Conservation (phyloP, 2,797 vertebrate genomes). For the Sebastes reedi region DNA sequence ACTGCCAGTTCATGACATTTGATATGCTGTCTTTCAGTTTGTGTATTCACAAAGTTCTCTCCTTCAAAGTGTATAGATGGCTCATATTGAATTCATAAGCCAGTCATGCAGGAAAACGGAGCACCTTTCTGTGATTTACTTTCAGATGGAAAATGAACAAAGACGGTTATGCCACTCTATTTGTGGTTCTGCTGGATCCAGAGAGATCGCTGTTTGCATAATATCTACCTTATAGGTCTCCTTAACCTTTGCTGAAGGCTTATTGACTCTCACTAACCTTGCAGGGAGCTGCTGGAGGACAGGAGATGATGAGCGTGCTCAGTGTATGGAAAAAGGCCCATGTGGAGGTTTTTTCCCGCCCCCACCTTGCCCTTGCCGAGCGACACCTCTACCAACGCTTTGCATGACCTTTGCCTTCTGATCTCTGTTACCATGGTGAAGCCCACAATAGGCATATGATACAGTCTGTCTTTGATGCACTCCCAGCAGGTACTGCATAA, state of each 20-base stretch:
- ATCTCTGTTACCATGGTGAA: conserved; percentile 78
- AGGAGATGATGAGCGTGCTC: conserved; percentile 71
- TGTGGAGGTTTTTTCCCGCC: conserved; percentile 56
- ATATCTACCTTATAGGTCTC: conserved; percentile 69
- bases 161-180: conserved; percentile 60
- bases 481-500: conserved; percentile 6
- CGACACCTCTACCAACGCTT: conserved; percentile 60
- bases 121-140: conserved; percentile 59
- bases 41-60: conserved; percentile 41
- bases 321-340: conserved; percentile 57
- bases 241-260: conserved; percentile 76
- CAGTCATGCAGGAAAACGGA: conserved; percentile 35
- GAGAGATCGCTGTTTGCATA: conserved; percentile 68
- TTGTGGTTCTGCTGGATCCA: conserved; percentile 60
- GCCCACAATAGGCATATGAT: conserved; percentile 33
- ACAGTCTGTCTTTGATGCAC: conserved; percentile 23
- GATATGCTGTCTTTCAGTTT: conserved; percentile 21
- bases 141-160: conserved; percentile 52
- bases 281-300: conserved; percentile 69
- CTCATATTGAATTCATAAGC: conserved; percentile 68
- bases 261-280: conserved; percentile 78
- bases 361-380: conserved; percentile 48
- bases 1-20: conserved; percentile 20
- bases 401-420: conserved; percentile 73
- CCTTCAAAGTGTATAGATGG: conserved; percentile 42